Evolutionary conservation across 2,888 invertebrate species (phyloP), one percentile per base, ranked within the genome.

Genomic region (Galerucella calmariensis): DNA sequence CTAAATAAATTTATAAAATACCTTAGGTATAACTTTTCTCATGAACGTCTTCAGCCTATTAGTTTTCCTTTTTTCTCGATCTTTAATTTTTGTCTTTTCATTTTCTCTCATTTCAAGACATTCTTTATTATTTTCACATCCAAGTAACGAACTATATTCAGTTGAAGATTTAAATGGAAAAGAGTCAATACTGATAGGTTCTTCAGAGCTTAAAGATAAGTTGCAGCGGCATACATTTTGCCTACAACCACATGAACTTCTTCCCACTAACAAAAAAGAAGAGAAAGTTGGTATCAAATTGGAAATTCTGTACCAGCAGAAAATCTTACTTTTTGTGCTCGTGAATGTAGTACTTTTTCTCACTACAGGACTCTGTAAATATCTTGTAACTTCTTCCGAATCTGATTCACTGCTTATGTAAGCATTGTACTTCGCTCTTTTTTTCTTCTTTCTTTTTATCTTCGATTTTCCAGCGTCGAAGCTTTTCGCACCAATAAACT

Each of bases 1-100:
- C 16, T 56, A 3, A 8, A 56, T 20, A n/a, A n/a, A n/a, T n/a
- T 48, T 48, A 48, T 11, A 1, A 12, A 11, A 46, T 75, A 75
- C 77, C 77, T 77, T 77, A 16, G 77, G 75, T 16, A 75, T 73
- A 10, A 75, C 63, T 73, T 72, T 76, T 41, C 35, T 74, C n/a
- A 78, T 14, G 24, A 78, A 75, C 63, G 68, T 74, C 24, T 69
- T 72, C 11, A 78, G 59, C 20, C 61, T 75, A 16, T 61, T 44
- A n/a, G 69, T 67, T 41, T 63, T 69, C 20, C 24, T 53, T 59
- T 61, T 65, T 14, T 69, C 61, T 53, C 61, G 35, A 11, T n/a
- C 41, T 41, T 35, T 62, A 2, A 10, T 62, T 41, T 41, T 27
- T 14, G 12, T n/a, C 1, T 35, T n/a, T n/a, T 62, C 16, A 2